These are phyloP conservation scores for Drosophila kurseongensis DNA, from an alignment of 1,140 invertebrate species.

Conservation along the genomic window DNA sequence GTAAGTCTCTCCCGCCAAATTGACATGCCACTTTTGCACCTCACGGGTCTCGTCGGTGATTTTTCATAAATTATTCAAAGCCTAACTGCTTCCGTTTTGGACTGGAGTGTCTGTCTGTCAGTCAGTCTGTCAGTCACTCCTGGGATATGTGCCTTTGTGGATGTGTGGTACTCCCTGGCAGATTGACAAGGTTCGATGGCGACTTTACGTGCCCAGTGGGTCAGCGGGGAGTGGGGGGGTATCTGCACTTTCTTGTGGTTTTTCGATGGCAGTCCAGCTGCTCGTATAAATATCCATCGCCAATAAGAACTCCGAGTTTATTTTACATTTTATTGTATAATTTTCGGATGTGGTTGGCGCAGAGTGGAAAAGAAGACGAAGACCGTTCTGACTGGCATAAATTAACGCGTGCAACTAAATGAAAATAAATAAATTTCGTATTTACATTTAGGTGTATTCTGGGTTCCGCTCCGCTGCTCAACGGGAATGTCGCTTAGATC, in stretches of 20 bases:
- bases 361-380: slow-evolving; percentile 9
- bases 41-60: slow-evolving; percentile 25
- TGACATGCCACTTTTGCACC: slow-evolving; percentile 73
- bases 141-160: slow-evolving; percentile 12
- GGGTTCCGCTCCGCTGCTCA: slow-evolving; percentile 52
- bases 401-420: slow-evolving; percentile 81
- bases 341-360: slow-evolving; percentile 77
- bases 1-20: slow-evolving; percentile 22
- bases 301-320: slow-evolving; percentile 64
- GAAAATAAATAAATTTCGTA: slow-evolving; percentile 78
- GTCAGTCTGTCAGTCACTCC: slow-evolving; percentile 10
- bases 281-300: slow-evolving; percentile 68
- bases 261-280: slow-evolving; percentile 54
- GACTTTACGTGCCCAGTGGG: slow-evolving; percentile 8
- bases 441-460: slow-evolving; percentile 57
- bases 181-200: slow-evolving; percentile 54
- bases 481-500: slow-evolving; percentile 54
- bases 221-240: slow-evolving; percentile 5
- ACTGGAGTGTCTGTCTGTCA: slow-evolving; percentile 35
- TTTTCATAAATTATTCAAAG: slow-evolving; percentile 82
- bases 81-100: slow-evolving; percentile 78
- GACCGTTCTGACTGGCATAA: slow-evolving; percentile 54
- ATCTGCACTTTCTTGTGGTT: slow-evolving; percentile 67
- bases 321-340: slow-evolving; percentile 83
- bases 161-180: slow-evolving; percentile 34